Conservation (phyloP, 2,888 invertebrate species). For the Bellardia pandia region DNA sequence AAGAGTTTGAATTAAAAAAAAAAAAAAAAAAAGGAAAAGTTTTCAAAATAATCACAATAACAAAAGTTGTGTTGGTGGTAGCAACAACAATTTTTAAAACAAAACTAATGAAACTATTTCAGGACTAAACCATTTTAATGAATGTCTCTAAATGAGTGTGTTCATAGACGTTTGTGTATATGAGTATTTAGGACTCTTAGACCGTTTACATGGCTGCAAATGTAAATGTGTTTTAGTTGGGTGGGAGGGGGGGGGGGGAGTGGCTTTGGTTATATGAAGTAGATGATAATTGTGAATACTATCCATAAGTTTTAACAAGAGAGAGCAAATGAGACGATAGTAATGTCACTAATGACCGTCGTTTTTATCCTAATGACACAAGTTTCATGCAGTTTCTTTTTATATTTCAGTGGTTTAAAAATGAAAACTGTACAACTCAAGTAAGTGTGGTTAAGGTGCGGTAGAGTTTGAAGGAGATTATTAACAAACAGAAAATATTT, state of each 20-base stretch:
- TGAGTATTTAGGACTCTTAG: background rate
- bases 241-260: background rate
- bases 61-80: slow-evolving; percentile 32
- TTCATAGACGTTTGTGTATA: background rate
- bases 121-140: slow-evolving; percentile 45
- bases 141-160: background rate
- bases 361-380: slow-evolving; percentile 80
- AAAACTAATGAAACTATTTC: slow-evolving; percentile 66
- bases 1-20: slow-evolving; percentile 18
- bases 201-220: slow-evolving; percentile 17
- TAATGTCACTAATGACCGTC: slow-evolving; percentile 79
- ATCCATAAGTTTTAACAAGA: slow-evolving; percentile 33
- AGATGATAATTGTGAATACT: slow-evolving; percentile 47
- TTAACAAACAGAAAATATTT: slow-evolving; percentile 41
- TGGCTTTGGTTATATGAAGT: background rate
- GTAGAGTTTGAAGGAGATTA: background rate
- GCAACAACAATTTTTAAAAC: slow-evolving; percentile 14
- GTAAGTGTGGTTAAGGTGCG: background rate
- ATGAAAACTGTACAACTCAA: background rate
- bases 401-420: slow-evolving; percentile 30
- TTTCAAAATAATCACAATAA: slow-evolving; percentile 49
- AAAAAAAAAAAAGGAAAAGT: slow-evolving; percentile 13
- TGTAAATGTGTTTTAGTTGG: background rate
- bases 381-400: slow-evolving; percentile 75
- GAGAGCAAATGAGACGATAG: slow-evolving; percentile 47